Evolutionary conservation across 2,797 vertebrate species (phyloP), one percentile per base, ranked within the genome.

Genomic region (Glyptemys insculpta): DNA sequence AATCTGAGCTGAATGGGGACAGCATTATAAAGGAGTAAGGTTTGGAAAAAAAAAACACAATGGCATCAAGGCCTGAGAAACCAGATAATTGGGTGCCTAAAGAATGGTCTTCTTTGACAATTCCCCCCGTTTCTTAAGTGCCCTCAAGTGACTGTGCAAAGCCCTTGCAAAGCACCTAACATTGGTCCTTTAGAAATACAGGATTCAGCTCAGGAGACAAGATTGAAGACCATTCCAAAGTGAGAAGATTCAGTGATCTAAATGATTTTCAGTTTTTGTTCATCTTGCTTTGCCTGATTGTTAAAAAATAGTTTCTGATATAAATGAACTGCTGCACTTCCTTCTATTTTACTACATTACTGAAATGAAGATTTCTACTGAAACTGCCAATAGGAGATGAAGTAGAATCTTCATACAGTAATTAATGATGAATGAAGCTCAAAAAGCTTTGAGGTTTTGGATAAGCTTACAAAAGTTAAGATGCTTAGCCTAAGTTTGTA

Each of bases 401-500:
- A 86, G 4, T 8, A 52, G 16, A 93, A 80, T 54, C 27, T 86
- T 94, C 53, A 54, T 87, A 49, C 29, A 93, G n/a, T 91, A 93
- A 74, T 89, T 89, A 89, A 29, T 41, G 47, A 86, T 81, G 25
- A 89, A 91, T 68, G 27, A 87, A 89, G 34, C 41, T 94, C 74
- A 65, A n/a, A 87, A 92, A 90, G 15, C n/a, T 95, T 91, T 92
- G 65, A 83, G 29, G 47, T 97, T 65, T 92, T 89, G 5, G 52
- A 37, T 93, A 92, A 92, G 91, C 79, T 94, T 86, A 25, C 65
- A 52, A 56, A 82, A 87, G 23, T 78, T 92, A 95, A 93, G 93
- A 89, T 87, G 57, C n/a, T 95, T 95, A 88, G 18, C 10, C 57
- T 9, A 49, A 65, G 31, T 83, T 91, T 92, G 86, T 88, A 19